Evolutionary conservation across 2,113 vertebrate species (phyloP).

Genomic region (Malurus melanocephalus): DNA sequence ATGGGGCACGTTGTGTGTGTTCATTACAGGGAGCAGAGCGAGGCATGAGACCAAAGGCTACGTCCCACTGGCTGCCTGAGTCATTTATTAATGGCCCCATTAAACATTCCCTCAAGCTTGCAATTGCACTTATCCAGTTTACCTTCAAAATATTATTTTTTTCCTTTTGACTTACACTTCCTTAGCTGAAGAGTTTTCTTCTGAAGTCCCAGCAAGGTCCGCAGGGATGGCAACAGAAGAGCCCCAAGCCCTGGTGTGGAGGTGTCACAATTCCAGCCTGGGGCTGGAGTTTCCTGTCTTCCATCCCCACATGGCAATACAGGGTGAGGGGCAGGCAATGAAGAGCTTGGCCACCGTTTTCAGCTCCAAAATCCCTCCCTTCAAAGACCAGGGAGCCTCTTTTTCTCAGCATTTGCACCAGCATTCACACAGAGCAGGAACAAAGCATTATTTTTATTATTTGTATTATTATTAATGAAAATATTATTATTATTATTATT

Average conservation of each 20-base stretch:
- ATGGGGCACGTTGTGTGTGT: conserved; percentile 40
- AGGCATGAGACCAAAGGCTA: conserved; percentile 40
- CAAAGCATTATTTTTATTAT: not conserved
- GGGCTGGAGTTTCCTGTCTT: not conserved
- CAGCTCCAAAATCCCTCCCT: not conserved
- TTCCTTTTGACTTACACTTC: not conserved
- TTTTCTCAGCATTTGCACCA: not conserved
- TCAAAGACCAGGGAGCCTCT: not conserved
- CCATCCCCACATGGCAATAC: fast-evolving
- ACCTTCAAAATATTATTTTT: not conserved
- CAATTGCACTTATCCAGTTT: conserved; percentile 25
- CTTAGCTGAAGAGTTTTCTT: not conserved
- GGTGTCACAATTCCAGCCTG: not conserved
- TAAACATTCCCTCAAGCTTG: conserved; percentile 41
- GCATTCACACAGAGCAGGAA: not conserved
- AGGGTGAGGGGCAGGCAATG: not conserved
- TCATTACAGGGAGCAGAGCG: not conserved
- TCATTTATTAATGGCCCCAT: conserved; percentile 40
- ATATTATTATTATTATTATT: not conserved
- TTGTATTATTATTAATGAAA: not conserved
- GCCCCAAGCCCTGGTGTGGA: not conserved
- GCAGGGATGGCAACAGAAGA: not conserved
- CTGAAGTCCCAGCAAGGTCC: not conserved
- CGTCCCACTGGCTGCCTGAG: conserved; percentile 25
- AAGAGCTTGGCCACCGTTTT: not conserved